These are phyloP conservation scores for Tapera naevia DNA, from an alignment of 2,797 vertebrate genomes.

Conservation along the genomic window DNA sequence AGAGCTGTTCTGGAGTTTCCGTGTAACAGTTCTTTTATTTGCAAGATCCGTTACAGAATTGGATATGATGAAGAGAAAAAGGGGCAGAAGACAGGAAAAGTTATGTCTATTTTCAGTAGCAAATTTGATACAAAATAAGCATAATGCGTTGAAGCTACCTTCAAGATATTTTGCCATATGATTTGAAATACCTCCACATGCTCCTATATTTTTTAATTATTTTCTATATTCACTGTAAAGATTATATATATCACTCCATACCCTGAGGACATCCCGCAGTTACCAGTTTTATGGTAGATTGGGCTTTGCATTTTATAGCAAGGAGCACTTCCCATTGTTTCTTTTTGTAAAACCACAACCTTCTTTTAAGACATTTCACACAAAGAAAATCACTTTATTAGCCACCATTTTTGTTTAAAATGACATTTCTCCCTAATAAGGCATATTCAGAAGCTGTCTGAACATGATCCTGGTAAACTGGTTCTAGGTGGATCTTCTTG, in stretches of 20 bases:
- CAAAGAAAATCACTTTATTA: not conserved
- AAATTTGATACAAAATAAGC: not conserved
- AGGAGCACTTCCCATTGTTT: not conserved
- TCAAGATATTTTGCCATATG: not conserved
- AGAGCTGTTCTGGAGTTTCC: not conserved
- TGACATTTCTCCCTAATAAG: not conserved
- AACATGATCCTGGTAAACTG: not conserved
- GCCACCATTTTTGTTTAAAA: not conserved
- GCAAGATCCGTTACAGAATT: not conserved
- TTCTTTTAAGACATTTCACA: not conserved
- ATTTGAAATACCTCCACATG: not conserved
- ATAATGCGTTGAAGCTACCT: not conserved
- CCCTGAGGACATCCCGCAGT: not conserved
- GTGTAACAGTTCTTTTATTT: not conserved
- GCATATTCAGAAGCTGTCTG: not conserved
- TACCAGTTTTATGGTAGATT: not conserved
- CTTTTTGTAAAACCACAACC: not conserved
- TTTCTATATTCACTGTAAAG: not conserved
- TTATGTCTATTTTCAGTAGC: not conserved
- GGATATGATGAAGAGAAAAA: not conserved
- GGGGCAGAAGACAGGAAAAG: not conserved
- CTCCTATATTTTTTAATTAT: not conserved
- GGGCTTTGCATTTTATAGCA: not conserved
- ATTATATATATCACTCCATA: not conserved
- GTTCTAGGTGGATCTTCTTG: not conserved